Conservation (phyloP, 2,888 invertebrate species). For the Pyralis farinalis region DNA sequence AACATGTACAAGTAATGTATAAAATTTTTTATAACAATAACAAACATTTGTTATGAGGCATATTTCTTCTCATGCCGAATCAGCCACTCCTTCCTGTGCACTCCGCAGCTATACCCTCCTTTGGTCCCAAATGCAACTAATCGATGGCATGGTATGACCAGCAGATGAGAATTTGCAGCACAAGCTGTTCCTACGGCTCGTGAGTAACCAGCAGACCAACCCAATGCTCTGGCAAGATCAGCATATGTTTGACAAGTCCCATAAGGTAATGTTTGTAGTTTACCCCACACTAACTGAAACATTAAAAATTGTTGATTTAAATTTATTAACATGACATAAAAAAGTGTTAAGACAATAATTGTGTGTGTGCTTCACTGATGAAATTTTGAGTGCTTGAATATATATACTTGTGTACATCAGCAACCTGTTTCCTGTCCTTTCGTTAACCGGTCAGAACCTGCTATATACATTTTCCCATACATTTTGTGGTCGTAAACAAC, state of each 20-base stretch:
- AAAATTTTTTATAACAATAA: too few species aligned
- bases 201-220: conserved; percentile 52
- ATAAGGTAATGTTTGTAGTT: conserved; percentile 54
- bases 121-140: conserved; percentile 50
- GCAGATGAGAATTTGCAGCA: conserved; percentile 55
- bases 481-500: too few species aligned
- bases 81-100: conserved; percentile 78
- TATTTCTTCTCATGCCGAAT: conserved; percentile 60
- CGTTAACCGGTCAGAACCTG: too few species aligned
- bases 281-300: conserved; percentile 60
- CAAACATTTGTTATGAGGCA: conserved; percentile 25
- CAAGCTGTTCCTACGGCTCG: conserved; percentile 66
- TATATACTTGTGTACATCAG: too few species aligned
- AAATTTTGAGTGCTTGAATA: too few species aligned
- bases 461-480: too few species aligned
- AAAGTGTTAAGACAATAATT: too few species aligned
- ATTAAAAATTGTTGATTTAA: too few species aligned
- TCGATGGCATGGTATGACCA: conserved; percentile 68
- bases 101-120: conserved; percentile 75
- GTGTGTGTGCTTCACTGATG: too few species aligned
- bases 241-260: conserved; percentile 61
- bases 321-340: too few species aligned
- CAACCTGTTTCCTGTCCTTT: too few species aligned
- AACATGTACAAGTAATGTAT: too few species aligned
- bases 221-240: conserved; percentile 52